These are phyloP conservation scores for Atractosteus spatula DNA, from an alignment of 2,113 vertebrate species.

Conservation along the genomic window DNA sequence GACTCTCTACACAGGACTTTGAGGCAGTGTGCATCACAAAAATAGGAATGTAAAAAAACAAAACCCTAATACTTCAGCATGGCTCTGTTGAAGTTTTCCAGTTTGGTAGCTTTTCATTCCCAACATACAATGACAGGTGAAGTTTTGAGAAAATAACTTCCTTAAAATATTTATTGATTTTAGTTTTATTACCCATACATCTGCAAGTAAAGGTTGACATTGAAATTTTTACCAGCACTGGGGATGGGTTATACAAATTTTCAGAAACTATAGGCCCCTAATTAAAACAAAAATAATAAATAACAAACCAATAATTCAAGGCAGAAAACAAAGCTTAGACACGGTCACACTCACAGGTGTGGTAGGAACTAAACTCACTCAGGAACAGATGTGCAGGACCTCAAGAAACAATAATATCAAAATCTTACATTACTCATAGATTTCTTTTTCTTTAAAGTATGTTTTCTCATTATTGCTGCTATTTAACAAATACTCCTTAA, in stretches of 20 bases:
- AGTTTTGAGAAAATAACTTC: slow-evolving; percentile 51
- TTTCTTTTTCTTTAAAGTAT: slow-evolving; percentile 31
- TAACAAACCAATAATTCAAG: slow-evolving; percentile 40
- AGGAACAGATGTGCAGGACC: slow-evolving; percentile 30
- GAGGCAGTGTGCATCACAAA: too few relatives aligned
- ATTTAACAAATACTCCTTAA: slow-evolving; percentile 34
- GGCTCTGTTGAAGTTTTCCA: background rate
- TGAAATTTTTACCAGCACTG: slow-evolving; percentile 49
- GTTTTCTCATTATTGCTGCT: slow-evolving; percentile 37
- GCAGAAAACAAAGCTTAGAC: slow-evolving; percentile 40
- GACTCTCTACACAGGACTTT: too few relatives aligned
- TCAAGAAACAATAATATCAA: slow-evolving; percentile 46
- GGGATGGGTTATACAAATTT: slow-evolving; percentile 35
- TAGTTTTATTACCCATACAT: slow-evolving; percentile 62
- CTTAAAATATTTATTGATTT: slow-evolving; percentile 71
- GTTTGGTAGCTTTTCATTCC: background rate
- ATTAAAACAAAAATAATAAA: slow-evolving; percentile 35
- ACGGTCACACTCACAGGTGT: slow-evolving; percentile 49
- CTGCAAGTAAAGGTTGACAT: slow-evolving; percentile 63
- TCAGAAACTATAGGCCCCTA: slow-evolving; percentile 11
- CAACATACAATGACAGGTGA: slow-evolving; percentile 20
- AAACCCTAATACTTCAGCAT: too few relatives aligned
- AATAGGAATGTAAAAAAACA: too few relatives aligned
- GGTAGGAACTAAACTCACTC: slow-evolving; percentile 45
- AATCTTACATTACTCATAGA: slow-evolving; percentile 38